phyloP scores from a whole-genome alignment of 2,797 vertebrate genomes.

The Oreonectes daqikongensis region DNA sequence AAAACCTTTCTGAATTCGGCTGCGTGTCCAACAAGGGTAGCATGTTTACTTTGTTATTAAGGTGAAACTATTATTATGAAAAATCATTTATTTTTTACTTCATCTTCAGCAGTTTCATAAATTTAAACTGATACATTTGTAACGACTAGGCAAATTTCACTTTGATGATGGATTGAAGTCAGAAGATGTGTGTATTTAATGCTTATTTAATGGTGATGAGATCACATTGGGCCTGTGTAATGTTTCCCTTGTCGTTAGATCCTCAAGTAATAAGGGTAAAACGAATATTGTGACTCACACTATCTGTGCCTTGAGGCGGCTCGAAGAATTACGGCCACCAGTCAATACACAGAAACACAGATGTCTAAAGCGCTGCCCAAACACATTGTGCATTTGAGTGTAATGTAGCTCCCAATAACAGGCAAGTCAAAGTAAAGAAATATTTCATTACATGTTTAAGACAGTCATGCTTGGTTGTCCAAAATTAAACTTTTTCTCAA shows the following conservation, averaged over 20 bases:
- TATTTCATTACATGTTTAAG: background rate
- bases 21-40: too few species aligned
- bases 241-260: slow-evolving; percentile 14
- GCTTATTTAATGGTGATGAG: slow-evolving; percentile 32
- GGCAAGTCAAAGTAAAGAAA: slow-evolving; percentile 7
- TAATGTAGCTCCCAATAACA: background rate
- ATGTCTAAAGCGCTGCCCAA: slow-evolving; percentile 26
- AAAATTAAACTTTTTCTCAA: background rate
- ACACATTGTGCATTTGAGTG: slow-evolving; percentile 9
- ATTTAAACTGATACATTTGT: background rate
- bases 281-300: slow-evolving; percentile 10
- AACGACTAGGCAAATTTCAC: background rate
- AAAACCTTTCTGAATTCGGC: too few species aligned
- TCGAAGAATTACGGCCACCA: slow-evolving; percentile 2
- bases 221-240: slow-evolving; percentile 14
- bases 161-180: slow-evolving; percentile 22
- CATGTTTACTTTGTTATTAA: too few species aligned
- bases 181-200: slow-evolving; percentile 25
- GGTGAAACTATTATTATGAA: too few species aligned
- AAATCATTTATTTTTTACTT: too few species aligned
- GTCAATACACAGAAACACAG: slow-evolving; percentile 28
- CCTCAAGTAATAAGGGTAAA: slow-evolving; percentile 6
- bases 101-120: background rate
- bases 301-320: background rate
- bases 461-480: background rate